These are phyloP conservation scores for Pardalotus punctatus DNA, from an alignment of 2,113 vertebrate genomes.

Conservation along the genomic window DNA sequence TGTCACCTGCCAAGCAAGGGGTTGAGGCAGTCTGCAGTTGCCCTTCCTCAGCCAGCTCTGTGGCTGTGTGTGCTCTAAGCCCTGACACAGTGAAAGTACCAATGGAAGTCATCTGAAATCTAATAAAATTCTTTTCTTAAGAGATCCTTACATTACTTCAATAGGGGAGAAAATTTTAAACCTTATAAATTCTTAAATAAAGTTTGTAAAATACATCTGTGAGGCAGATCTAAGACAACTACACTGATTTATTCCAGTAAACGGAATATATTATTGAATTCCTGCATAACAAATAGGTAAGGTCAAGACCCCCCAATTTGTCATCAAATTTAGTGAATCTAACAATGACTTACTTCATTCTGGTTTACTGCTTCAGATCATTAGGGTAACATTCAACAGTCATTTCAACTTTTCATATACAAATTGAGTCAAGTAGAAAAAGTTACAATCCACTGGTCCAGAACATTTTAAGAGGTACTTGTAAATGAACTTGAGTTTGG, in stretches of 20 bases:
- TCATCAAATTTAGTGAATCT: conserved; percentile 1
- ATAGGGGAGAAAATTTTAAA: background rate
- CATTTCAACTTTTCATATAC: conserved; percentile 17
- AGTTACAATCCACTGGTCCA: conserved; percentile 2
- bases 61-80: background rate
- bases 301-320: background rate
- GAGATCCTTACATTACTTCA: background rate
- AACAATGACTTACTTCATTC: conserved; percentile 24
- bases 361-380: background rate
- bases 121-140: background rate
- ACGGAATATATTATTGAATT: background rate
- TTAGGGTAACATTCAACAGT: background rate
- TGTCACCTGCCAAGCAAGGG: background rate
- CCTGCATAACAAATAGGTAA: background rate
- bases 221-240: background rate
- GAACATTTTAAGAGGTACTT: conserved; percentile 12
- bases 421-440: background rate
- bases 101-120: background rate
- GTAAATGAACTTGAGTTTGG: background rate
- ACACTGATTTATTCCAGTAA: background rate
- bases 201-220: background rate
- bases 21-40: background rate
- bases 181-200: background rate
- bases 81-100: background rate
- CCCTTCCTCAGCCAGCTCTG: background rate